Percentiles rank a stretch among this genome's conserved stretches.
Evolutionary conservation across 2,888 invertebrate genomes (phyloP).

Genomic region (Eupithecia inturbata): DNA sequence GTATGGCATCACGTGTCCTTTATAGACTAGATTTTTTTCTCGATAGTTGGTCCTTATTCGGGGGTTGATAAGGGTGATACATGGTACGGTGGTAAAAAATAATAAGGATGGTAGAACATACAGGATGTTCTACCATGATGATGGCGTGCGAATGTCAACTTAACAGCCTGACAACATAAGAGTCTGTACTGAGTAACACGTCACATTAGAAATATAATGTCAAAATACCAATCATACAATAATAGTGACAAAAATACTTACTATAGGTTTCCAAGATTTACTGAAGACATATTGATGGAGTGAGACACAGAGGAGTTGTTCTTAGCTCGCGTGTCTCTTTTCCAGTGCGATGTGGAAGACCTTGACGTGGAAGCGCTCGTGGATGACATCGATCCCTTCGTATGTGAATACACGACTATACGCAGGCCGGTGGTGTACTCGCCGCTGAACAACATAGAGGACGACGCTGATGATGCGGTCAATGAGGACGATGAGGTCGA

Average conservation of each 20-base stretch:
- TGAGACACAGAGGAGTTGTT: not conserved
- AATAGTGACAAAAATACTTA: not conserved
- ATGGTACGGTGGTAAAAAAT: not conserved
- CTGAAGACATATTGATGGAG: not conserved
- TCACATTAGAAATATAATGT: not conserved
- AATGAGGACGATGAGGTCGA: not conserved
- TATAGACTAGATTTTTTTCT: too few species aligned
- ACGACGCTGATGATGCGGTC: not conserved
- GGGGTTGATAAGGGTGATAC: not conserved
- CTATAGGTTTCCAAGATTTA: not conserved
- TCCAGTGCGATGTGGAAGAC: conserved; percentile 27
- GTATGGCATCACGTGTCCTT: too few species aligned
- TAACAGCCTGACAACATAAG: not conserved
- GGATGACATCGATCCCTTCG: not conserved
- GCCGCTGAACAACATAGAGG: conserved; percentile 1
- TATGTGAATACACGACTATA: not conserved
- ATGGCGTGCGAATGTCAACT: not conserved
- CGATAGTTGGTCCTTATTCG: not conserved
- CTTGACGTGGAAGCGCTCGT: not conserved
- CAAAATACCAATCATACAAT: not conserved
- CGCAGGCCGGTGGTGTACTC: not conserved
- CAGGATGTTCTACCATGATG: not conserved
- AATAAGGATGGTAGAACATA: too few species aligned
- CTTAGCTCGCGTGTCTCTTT: conserved; percentile 28
- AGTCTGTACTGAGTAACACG: not conserved